These are phyloP conservation scores for Clistopyga incitator DNA, from an alignment of 2,888 invertebrate species.

Conservation along the genomic window DNA sequence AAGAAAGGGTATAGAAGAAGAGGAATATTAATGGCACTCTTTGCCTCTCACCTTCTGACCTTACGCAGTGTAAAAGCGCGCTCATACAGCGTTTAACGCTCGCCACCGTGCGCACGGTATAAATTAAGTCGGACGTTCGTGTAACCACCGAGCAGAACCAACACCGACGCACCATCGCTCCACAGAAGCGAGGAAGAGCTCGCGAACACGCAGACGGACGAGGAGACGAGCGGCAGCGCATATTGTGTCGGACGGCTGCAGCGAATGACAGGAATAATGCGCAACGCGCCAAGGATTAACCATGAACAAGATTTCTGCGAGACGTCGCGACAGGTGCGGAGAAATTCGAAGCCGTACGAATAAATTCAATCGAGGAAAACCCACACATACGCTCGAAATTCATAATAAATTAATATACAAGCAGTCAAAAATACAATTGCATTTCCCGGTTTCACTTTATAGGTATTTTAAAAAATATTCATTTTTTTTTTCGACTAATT, in stretches of 20 bases:
- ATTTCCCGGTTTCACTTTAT: neutral
- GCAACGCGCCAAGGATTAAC: slow-evolving; percentile 70
- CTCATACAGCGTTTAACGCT: slow-evolving; percentile 60
- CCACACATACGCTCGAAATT: neutral
- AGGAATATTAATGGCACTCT: slow-evolving; percentile 32
- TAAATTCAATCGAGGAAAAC: neutral
- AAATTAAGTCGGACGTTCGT: slow-evolving; percentile 71
- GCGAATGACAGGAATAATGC: slow-evolving; percentile 70
- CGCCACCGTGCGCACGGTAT: slow-evolving; percentile 66
- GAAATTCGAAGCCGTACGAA: slow-evolving; percentile 24
- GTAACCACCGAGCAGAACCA: slow-evolving; percentile 59
- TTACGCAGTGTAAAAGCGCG: slow-evolving; percentile 58
- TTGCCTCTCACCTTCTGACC: slow-evolving; percentile 38
- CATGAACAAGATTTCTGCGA: slow-evolving; percentile 57
- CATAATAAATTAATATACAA: neutral
- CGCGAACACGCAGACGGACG: slow-evolving; percentile 5
- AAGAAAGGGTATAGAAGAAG: neutral
- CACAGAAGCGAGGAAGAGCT: slow-evolving; percentile 32
- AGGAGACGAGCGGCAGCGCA: slow-evolving; percentile 55
- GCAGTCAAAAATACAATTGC: neutral
- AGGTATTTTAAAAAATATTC: neutral
- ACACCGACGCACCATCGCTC: slow-evolving; percentile 11
- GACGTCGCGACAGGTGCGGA: slow-evolving; percentile 37
- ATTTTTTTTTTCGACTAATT: neutral
- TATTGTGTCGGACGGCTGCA: slow-evolving; percentile 64